These are phyloP conservation scores for Dasypolia templi DNA, from an alignment of 2,888 invertebrate species.

Conservation along the genomic window DNA sequence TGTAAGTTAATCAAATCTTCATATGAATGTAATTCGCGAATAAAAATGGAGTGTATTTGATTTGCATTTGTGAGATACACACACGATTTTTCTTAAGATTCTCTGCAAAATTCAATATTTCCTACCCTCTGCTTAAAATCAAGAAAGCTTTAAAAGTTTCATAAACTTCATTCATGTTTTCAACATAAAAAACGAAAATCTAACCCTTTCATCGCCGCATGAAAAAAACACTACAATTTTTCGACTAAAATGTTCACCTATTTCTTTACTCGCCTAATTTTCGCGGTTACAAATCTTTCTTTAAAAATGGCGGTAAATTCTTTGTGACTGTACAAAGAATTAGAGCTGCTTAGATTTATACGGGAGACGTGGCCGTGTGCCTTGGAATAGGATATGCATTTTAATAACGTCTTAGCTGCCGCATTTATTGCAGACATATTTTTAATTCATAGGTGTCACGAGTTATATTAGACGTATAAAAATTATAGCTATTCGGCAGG, in stretches of 20 bases:
- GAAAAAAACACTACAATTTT: conserved; percentile 38
- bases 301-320: conserved; percentile 52
- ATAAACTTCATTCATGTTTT: not conserved
- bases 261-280: conserved; percentile 63
- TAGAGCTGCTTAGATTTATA: conserved; percentile 73
- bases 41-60: conserved; percentile 17
- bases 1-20: conserved; percentile 25
- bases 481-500: conserved; percentile 35
- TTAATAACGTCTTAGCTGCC: conserved; percentile 66
- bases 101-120: not conserved
- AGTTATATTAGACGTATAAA: conserved; percentile 49
- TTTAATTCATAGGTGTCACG: conserved; percentile 61
- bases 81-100: not conserved
- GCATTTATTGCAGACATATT: conserved; percentile 64
- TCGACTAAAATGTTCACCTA: conserved; percentile 53
- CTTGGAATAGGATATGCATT: conserved; percentile 71
- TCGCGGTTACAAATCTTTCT: conserved; percentile 60
- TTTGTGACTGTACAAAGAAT: conserved; percentile 68
- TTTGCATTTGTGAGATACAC: conserved; percentile 12
- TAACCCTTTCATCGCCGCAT: conserved; percentile 31
- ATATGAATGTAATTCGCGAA: conserved; percentile 22
- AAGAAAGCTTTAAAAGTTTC: not conserved
- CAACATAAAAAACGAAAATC: conserved; percentile 14
- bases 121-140: not conserved
- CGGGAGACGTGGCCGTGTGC: conserved; percentile 64